phyloP scores from a whole-genome alignment of 2,113 vertebrate species.

The Vulpes vulpes region DNA sequence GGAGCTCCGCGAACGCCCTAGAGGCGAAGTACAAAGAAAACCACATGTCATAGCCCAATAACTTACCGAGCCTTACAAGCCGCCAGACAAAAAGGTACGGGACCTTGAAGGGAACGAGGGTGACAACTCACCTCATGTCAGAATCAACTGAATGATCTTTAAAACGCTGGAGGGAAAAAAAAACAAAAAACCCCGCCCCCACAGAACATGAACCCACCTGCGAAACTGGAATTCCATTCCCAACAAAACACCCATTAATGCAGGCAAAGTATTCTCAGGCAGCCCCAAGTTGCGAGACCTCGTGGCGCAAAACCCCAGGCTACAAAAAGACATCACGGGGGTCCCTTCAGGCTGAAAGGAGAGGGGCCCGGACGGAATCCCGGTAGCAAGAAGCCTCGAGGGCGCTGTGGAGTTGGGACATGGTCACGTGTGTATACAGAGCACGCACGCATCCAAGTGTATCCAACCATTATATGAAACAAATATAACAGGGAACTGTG shows the following conservation, averaged over 20 bases:
- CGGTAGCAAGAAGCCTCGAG: fast-evolving
- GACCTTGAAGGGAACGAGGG: background rate
- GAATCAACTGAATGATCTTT: background rate
- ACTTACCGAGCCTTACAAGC: too few relatives aligned
- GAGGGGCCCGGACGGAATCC: background rate
- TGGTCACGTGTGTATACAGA: background rate
- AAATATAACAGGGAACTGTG: fast-evolving
- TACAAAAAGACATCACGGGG: too few relatives aligned
- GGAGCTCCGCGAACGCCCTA: background rate
- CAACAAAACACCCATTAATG: too few relatives aligned
- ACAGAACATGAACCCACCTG: background rate
- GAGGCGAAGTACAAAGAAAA: background rate
- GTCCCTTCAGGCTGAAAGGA: background rate
- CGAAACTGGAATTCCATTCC: background rate
- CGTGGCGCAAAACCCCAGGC: too few relatives aligned
- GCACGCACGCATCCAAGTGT: background rate
- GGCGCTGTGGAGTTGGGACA: background rate
- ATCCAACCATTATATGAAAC: too few relatives aligned
- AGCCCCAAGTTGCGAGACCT: too few relatives aligned
- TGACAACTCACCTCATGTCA: background rate
- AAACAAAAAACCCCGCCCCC: background rate
- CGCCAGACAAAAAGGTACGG: background rate
- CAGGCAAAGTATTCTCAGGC: background rate
- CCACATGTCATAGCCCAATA: too few relatives aligned
- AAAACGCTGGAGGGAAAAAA: background rate